These are phyloP conservation scores for Platycnemis pennipes DNA, from an alignment of 2,888 invertebrate genomes.

Conservation along the genomic window DNA sequence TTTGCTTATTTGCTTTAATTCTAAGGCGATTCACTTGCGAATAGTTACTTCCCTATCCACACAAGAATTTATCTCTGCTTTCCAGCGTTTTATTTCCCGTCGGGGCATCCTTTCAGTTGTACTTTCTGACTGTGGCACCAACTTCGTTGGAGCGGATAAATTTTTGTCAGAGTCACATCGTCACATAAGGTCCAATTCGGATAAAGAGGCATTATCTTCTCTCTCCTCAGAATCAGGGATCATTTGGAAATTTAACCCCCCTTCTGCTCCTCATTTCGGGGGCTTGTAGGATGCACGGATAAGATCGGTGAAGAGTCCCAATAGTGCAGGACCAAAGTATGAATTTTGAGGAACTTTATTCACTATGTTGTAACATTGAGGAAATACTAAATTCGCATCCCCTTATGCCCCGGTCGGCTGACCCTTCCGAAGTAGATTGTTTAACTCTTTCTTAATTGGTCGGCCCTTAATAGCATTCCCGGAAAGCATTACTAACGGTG, in stretches of 20 bases:
- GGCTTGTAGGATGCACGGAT: background rate
- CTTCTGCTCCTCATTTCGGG: background rate
- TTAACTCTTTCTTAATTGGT: background rate
- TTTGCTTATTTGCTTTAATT: background rate
- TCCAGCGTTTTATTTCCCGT: background rate
- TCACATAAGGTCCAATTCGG: background rate
- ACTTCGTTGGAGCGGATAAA: background rate
- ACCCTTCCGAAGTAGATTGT: background rate
- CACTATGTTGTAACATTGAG: background rate
- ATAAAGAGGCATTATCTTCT: background rate
- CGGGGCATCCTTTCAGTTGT: background rate
- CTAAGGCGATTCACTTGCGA: background rate
- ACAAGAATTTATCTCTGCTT: background rate
- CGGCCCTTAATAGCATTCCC: background rate
- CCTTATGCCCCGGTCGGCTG: background rate
- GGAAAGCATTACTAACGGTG: background rate
- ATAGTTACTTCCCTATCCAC: background rate
- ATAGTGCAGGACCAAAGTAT: background rate
- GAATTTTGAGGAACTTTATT: background rate
- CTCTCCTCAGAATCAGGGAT: background rate
- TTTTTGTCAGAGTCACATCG: background rate
- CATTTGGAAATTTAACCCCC: conserved; percentile 36
- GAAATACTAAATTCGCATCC: background rate
- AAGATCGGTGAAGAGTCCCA: background rate
- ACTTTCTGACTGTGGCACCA: background rate